Conservation (phyloP, 1,140 invertebrate genomes). For the Diorhabda carinulata region DNA sequence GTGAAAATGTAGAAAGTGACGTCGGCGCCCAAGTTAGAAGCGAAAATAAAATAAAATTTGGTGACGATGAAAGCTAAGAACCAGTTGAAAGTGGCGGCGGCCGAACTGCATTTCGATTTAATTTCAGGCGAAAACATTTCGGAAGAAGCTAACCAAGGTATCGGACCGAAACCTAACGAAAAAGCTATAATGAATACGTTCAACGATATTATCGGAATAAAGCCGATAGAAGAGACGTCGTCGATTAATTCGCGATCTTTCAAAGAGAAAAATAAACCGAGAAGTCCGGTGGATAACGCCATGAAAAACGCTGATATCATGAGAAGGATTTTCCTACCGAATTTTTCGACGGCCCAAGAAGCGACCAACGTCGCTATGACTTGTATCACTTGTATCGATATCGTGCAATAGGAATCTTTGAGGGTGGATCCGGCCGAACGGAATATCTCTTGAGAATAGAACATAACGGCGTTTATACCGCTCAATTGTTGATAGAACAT, state of each 20-base stretch:
- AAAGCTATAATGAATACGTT: slow-evolving; percentile 75
- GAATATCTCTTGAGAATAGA: slow-evolving; percentile 55
- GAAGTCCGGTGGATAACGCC: slow-evolving; percentile 59
- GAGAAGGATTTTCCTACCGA: slow-evolving; percentile 67
- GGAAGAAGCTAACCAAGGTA: slow-evolving; percentile 74
- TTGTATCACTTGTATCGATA: slow-evolving; percentile 71
- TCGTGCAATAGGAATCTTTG: slow-evolving; percentile 56
- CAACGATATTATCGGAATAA: slow-evolving; percentile 69
- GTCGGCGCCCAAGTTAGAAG: slow-evolving; percentile 48
- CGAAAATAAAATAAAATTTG: slow-evolving; percentile 60
- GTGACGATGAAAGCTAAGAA: slow-evolving; percentile 79
- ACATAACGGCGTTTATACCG: slow-evolving; percentile 60
- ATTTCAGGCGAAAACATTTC: slow-evolving; percentile 73
- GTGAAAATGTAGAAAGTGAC: slow-evolving; percentile 65
- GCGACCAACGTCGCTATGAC: slow-evolving; percentile 64
- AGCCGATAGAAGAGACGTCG: slow-evolving; percentile 43
- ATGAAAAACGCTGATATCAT: slow-evolving; percentile 63
- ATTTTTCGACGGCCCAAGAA: slow-evolving; percentile 60
- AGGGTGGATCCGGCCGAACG: slow-evolving; percentile 43
- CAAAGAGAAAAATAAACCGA: slow-evolving; percentile 62
- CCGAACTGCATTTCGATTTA: slow-evolving; percentile 69
- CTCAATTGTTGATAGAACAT: slow-evolving; percentile 70
- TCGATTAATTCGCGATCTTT: slow-evolving; percentile 44
- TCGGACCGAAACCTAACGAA: slow-evolving; percentile 74
- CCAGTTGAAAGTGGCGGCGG: slow-evolving; percentile 77